Conservation (phyloP, 2,797 vertebrate species). For the Sebastolobus alascanus region DNA sequence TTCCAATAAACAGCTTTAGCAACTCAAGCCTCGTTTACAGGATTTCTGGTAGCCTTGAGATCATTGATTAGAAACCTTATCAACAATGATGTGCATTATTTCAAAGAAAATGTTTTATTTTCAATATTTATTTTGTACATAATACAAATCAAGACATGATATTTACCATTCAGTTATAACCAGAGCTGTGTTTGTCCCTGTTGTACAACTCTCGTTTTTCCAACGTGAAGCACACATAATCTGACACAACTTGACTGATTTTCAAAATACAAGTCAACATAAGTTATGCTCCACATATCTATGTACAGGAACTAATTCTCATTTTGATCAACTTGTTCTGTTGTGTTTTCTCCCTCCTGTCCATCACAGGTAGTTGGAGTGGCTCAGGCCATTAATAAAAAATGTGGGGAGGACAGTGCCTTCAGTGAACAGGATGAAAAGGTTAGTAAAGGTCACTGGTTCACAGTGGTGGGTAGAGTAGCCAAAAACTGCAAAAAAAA, state of each 20-base stretch:
- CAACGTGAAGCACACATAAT: no score
- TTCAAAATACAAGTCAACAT: background rate
- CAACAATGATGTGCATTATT: background rate
- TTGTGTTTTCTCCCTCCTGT: background rate
- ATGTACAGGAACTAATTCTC: background rate
- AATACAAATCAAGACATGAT: background rate
- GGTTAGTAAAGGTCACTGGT: conserved; percentile 37
- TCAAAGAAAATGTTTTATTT: background rate
- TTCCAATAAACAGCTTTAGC: background rate
- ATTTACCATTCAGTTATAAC: background rate
- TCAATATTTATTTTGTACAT: background rate
- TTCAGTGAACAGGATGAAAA: conserved; percentile 98
- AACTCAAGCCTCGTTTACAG: background rate
- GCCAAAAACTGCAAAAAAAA: background rate
- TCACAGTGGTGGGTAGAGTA: background rate
- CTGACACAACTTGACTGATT: background rate
- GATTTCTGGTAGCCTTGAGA: background rate
- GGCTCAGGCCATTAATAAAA: conserved; percentile 98
- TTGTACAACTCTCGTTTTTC: background rate
- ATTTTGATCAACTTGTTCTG: background rate
- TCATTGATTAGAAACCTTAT: background rate
- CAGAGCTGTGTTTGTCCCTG: background rate
- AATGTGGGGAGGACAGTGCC: conserved; percentile 89
- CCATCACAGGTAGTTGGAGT: conserved; percentile 93
- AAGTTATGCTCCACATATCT: background rate